Evolutionary conservation across 1,140 invertebrate species (phyloP), one percentile per base, ranked within the genome.

Genomic region (Parasteatoda tepidariorum): DNA sequence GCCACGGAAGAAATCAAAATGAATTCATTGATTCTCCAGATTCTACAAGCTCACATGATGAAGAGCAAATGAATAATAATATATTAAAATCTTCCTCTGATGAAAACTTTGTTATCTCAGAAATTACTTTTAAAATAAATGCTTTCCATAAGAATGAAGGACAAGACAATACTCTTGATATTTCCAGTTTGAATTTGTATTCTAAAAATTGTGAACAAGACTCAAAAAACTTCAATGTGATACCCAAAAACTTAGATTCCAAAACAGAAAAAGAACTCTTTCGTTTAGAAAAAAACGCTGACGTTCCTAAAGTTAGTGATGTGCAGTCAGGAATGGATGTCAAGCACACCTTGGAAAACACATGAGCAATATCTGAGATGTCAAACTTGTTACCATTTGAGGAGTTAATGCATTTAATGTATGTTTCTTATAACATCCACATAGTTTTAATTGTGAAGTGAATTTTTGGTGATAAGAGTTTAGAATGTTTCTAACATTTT

Each of bases 231-330:
- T 18, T 79, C 13, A 79, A 79, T 34, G 11, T 68, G 31, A 24
- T 55, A 55, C n/a, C 57, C 2, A 24, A 79, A 2, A 55, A 41
- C 15, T 13, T 5, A 11, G 30, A 15, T 57, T 79, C 76, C 6
- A 79, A 79, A 79, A 57, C 76, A 26, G 64, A 79, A 34, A 79
- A 79, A 68, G 76, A 68, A 48, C 28, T 79, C 2, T 79, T 79
- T 38, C 30, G 15, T 67, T 31, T 64, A 4, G 24, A 24, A n/a
- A 41, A 38, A 15, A 68, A 15, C 41, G 66, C 7, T 41, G n/a
- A 26, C 1, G 24, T n/a, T 13, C 7, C 57, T n/a, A n/a, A n/a
- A 48, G 18, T 13, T 48, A 48, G 18, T 48, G 38, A 48, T n/a
- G n/a, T n/a, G n/a, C n/a, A n/a, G n/a, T n/a, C n/a, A n/a, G n/a